phyloP scores from a whole-genome alignment of 2,888 invertebrate species.

The Boloria euphrosyne region DNA sequence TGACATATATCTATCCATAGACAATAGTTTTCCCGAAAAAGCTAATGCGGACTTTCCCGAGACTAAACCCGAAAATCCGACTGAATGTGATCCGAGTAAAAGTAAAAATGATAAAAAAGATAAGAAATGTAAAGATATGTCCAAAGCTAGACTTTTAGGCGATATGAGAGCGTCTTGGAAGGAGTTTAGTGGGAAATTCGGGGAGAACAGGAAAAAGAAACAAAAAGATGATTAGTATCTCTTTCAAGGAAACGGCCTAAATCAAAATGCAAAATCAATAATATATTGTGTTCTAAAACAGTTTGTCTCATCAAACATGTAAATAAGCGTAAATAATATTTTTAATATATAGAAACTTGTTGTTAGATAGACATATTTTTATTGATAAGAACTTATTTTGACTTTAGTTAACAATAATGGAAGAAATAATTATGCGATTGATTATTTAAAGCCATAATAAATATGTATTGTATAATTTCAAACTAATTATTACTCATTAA shows the following conservation, averaged over 20 bases:
- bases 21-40: conserved; percentile 1
- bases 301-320: no score
- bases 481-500: no score
- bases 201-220: conserved; percentile 53
- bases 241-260: background rate
- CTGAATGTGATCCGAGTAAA: conserved; percentile 19
- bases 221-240: conserved; percentile 48
- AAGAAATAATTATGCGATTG: no score
- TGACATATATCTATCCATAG: conserved; percentile 6
- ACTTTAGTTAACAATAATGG: no score
- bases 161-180: conserved; percentile 61
- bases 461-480: no score
- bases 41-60: conserved; percentile 13
- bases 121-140: conserved; percentile 33
- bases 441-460: no score
- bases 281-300: no score
- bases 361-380: no score
- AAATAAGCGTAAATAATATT: no score
- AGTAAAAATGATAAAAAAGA: conserved; percentile 29
- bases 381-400: no score
- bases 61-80: conserved; percentile 2
- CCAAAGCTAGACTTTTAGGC: conserved; percentile 48
- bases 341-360: no score
- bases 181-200: conserved; percentile 58
- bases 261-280: background rate